Evolutionary conservation across 2,113 vertebrate species (phyloP).

Genomic region (Craseonycteris thonglongyai): DNA sequence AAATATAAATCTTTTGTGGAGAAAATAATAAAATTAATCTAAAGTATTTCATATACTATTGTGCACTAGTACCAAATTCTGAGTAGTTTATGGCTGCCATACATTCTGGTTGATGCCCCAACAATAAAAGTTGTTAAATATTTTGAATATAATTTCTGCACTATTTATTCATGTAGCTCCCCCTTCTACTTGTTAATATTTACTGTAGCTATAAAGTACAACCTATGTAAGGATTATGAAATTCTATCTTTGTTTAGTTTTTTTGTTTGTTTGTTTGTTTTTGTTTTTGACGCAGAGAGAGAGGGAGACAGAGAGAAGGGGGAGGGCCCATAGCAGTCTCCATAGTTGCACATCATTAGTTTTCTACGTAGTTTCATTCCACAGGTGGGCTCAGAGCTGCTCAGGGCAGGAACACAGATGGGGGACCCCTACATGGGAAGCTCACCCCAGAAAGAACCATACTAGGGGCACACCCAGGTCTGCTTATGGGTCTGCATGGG

Average conservation of each 20-base stretch:
- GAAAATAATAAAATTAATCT: background rate
- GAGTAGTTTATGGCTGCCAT: background rate
- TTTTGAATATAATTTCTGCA: background rate
- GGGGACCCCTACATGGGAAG: no score
- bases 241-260: background rate
- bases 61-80: background rate
- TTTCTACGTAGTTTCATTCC: no score
- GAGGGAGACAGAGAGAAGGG: no score
- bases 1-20: background rate
- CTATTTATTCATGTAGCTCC: background rate
- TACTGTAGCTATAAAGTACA: background rate
- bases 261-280: no score
- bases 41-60: background rate
- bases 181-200: background rate
- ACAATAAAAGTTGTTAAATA: background rate
- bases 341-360: no score
- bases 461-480: no score
- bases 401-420: no score
- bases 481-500: no score
- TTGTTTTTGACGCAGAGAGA: no score
- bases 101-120: background rate
- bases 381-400: no score
- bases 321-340: no score
- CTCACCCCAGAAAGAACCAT: no score
- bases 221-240: background rate